Evolutionary conservation across 2,113 vertebrate species (phyloP).

Genomic region (Perognathus longimembris): DNA sequence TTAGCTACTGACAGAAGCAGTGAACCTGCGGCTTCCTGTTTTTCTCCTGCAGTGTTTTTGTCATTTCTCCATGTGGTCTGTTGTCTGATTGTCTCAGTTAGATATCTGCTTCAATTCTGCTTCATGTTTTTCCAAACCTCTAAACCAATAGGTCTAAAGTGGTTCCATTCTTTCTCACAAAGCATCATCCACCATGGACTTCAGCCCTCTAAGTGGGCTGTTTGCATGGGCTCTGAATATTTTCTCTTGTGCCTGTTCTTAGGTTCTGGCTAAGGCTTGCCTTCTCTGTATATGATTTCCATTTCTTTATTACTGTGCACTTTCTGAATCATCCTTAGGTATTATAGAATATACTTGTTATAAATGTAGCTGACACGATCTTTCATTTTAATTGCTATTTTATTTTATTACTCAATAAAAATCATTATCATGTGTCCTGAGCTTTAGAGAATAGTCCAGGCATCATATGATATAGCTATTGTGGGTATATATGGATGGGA

Average conservation of each 20-base stretch:
- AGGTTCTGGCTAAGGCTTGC: too few species aligned
- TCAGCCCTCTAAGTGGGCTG: background rate
- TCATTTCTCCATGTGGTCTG: background rate
- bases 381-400: background rate
- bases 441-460: background rate
- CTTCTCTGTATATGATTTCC: background rate
- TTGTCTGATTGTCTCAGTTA: background rate
- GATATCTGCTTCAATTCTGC: conserved; percentile 22
- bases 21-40: background rate
- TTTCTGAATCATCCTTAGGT: background rate
- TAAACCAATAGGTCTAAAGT: background rate
- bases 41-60: background rate
- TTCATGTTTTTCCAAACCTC: background rate
- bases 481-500: background rate
- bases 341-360: conserved; percentile 9
- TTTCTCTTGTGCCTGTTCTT: background rate
- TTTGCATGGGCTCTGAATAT: background rate
- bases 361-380: background rate
- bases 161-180: background rate
- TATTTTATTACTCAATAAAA: background rate
- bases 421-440: background rate
- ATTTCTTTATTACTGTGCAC: background rate
- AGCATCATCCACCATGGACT: background rate
- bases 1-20: background rate
- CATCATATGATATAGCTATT: background rate